These are phyloP conservation scores for Echinarachnius parma DNA, from an alignment of 53 echinoderm and acorn worm genomes.

Conservation along the genomic window DNA sequence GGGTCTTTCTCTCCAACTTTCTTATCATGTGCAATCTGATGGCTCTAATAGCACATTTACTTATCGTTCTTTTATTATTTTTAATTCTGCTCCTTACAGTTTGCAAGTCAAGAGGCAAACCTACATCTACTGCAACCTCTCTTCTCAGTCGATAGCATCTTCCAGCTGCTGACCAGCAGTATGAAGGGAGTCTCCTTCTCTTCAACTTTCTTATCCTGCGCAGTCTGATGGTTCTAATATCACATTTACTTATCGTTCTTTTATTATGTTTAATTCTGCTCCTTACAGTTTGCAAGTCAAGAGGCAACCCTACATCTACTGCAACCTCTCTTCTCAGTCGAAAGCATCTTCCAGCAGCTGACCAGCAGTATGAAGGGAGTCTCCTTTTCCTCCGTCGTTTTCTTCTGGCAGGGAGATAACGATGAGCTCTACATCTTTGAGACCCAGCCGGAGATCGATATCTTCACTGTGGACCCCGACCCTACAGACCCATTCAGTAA, in stretches of 20 bases:
- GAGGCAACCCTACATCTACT: conserved; percentile 73
- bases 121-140: conserved; percentile 77
- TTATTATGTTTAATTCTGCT: neutral
- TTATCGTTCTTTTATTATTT: conserved; percentile 2
- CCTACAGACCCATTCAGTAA: conserved; percentile 49
- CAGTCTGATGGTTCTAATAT: neutral
- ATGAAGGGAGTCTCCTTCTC: conserved; percentile 62
- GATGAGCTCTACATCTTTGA: conserved; percentile 88
- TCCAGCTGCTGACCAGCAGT: conserved; percentile 62
- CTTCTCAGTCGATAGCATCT: conserved; percentile 74
- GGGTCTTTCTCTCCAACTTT: too few species aligned
- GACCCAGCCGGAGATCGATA: conserved; percentile 81
- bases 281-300: conserved; percentile 66
- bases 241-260: neutral
- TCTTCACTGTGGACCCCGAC: conserved; percentile 86
- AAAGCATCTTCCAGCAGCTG: conserved; percentile 73
- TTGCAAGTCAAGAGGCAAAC: conserved; percentile 60
- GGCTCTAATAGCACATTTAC: too few species aligned
- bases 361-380: conserved; percentile 56
- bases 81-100: conserved; percentile 27
- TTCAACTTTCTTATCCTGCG: too few species aligned
- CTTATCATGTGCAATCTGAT: too few species aligned
- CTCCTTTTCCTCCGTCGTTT: conserved; percentile 66
- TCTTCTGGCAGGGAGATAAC: conserved; percentile 85
- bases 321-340: conserved; percentile 70